Evolutionary conservation across 2,113 vertebrate genomes (phyloP).

Genomic region (Sylvilagus bachmani): DNA sequence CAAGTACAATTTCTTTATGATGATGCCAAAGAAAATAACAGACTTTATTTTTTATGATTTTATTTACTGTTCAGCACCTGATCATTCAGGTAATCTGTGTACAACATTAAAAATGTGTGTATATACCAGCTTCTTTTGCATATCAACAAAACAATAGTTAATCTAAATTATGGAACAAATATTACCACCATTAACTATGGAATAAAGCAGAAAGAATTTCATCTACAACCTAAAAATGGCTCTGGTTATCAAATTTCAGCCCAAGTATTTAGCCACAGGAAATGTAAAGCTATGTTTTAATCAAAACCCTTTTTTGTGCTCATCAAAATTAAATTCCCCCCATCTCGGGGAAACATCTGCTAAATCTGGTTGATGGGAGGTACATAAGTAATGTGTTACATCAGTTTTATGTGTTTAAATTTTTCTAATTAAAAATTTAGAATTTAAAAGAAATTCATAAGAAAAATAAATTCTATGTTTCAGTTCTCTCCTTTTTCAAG

Average conservation of each 20-base stretch:
- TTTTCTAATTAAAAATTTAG: conserved; percentile 38
- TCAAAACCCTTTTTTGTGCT: not conserved
- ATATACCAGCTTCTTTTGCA: conserved; percentile 41
- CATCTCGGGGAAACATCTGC: not conserved
- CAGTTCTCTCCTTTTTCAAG: not conserved
- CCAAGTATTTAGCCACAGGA: not conserved
- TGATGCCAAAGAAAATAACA: conserved; percentile 88
- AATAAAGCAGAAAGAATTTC: conserved; percentile 55
- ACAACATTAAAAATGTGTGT: conserved; percentile 46
- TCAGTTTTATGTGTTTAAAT: conserved; percentile 24
- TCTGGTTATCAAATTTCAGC: not conserved
- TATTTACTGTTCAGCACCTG: conserved; percentile 82
- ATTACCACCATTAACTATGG: conserved; percentile 45
- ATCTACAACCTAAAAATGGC: conserved; percentile 34
- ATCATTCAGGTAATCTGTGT: conserved; percentile 73
- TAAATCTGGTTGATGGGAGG: not conserved
- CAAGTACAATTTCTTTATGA: conserved; percentile 85
- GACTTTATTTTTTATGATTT: conserved; percentile 84
- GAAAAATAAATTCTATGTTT: conserved; percentile 13
- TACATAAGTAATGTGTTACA: not conserved
- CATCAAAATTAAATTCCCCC: conserved; percentile 35
- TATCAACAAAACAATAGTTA: conserved; percentile 55
- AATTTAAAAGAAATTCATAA: conserved; percentile 41
- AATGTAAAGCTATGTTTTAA: conserved; percentile 52
- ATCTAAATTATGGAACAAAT: conserved; percentile 70